Evolutionary conservation across 2,797 vertebrate species (phyloP), one percentile per base, ranked within the genome.

Genomic region (Heteromormyrus szaboi): DNA sequence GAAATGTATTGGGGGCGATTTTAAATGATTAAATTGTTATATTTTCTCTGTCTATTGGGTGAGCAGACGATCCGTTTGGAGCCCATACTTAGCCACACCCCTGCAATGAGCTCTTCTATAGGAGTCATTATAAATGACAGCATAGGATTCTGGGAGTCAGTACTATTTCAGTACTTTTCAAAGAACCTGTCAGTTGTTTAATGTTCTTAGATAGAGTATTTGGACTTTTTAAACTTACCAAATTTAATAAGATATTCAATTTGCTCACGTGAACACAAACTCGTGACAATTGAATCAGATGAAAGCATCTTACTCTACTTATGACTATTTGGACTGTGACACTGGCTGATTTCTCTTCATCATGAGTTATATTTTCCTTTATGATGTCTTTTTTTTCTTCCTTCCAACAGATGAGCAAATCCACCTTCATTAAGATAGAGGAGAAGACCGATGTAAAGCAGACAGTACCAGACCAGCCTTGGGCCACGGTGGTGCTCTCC

Each of bases 371-470:
- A 2, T 3, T 56, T 44, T 11, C 2, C 11, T 44, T 37, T 88
- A 19, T 51, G 4, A 65, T 50, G 41, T 25, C 2, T 44, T 81
- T 37, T 53, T 41, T 9, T 68, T 37, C 37, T 87, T 87, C n/a
- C 46, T 0, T 92, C 4, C 14, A 76, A 53, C 92, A 98, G 97
- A 96, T 97, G 94, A 97, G 94, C 94, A 97, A 96, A 92, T 95
- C 95, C 72, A 95, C 94, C 88, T 98, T 97, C 93, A 95, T 93
- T 62, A 97, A 97, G 96, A 97, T 97, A 44, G 97, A 99, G 86
- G 97, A 99, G 91, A 98, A 97, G 91, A 97, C 97, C 90, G 98
- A 99, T 90, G 98, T 97, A 92, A 97, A 97, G 92, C 96, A 94
- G 29, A 93, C 93, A 4, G 92, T 94, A 6, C 88, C 93, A 25